Base-by-base conservation (phyloP, 1,140 invertebrate genomes). In the Neuroterus valhalla region DNA sequence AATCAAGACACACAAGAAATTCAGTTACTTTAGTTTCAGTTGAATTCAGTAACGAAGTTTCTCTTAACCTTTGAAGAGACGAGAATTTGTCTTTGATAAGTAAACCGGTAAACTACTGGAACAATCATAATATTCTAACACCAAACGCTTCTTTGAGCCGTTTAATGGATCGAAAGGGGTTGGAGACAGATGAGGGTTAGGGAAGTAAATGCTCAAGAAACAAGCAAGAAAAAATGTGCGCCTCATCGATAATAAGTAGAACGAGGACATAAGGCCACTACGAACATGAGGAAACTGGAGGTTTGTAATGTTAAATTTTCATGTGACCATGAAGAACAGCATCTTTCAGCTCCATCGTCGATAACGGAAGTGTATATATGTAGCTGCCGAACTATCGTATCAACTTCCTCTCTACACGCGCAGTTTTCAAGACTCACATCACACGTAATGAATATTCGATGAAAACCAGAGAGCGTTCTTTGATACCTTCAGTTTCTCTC, bases 331-430 rank as follows among this genome's bases (percentile, higher is more conserved):
- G 62, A 75, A 80, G 78, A 82, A 77, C 74, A 69, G 71, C 78
- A 69, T 84, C 78, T 85, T 79, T 78, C 69, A 74, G 50, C 50
- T 70, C 68, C 48, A 71, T 72, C 74, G 75, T 80, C 77, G 71
- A 80, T 84, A 82, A 85, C 84, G 79, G 78, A 84, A 85, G 76
- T 78, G 75, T 77, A 77, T 77, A 84, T 84, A 76, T 77, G 75
- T 78, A 77, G 81, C 82, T 79, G 76, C 75, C 68, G 68, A 81
- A 74, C 71, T 73, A 69, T 55, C 38, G 21, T 31, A 4, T 19
- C 48, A 23, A 10, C 12, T 55, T 26, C 8, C 31, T 5, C 21
- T 26, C 10, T 12, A 23, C 52, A 12, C 52, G 14, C 5, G 15
- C 11, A 14, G 12, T 3, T 52, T 52, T 12, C 3, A 19, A 52